Evolutionary conservation across 2,797 vertebrate species (phyloP), one percentile per base, ranked within the genome.

Genomic region (Myotis daubentonii): DNA sequence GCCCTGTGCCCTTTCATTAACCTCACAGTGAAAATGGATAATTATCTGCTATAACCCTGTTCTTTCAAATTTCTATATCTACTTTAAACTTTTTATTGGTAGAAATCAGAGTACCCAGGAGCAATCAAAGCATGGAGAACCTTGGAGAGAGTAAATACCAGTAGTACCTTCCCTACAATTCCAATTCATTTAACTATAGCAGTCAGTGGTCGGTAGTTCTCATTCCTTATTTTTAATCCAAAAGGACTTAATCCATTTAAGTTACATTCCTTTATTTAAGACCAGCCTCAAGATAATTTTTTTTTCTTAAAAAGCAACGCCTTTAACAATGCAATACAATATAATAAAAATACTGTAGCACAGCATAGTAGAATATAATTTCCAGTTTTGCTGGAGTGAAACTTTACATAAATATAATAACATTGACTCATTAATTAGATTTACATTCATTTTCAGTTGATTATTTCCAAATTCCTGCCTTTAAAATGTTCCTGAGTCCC

Each of bases 401-500:
- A 49, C n/a, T 51, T 62, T 16, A 7, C 57, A 62, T 68, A 60
- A 78, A 86, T 47, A 83, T 30, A 49, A 79, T 20, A 65, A 6
- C n/a, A 53, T 10, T 90, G 57, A 20, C 22, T 30, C 57, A 83
- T 49, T 85, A 70, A 57, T 68, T 92, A 68, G 74, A 6, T 44
- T 30, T 38, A 70, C 2, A 28, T 78, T 66, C 12, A 44, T 81
- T 86, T 86, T 85, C 17, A 88, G 23, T 65, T 87, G 47, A 19
- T 79, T 65, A 44, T 91, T 93, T 88, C 65, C 16, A 86, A 93
- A 57, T 74, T 92, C 25, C 66, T 94, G 30, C 9, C 81, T 91
- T 66, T 86, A 44, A 86, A 53, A 89, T 65, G 66, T 82, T 89
- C 19, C 33, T 36, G 8, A 36, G n/a, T 70, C 7, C 53, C n/a